Base-by-base conservation (phyloP, 2,888 invertebrate genomes). In the Ochropacha duplaris region DNA sequence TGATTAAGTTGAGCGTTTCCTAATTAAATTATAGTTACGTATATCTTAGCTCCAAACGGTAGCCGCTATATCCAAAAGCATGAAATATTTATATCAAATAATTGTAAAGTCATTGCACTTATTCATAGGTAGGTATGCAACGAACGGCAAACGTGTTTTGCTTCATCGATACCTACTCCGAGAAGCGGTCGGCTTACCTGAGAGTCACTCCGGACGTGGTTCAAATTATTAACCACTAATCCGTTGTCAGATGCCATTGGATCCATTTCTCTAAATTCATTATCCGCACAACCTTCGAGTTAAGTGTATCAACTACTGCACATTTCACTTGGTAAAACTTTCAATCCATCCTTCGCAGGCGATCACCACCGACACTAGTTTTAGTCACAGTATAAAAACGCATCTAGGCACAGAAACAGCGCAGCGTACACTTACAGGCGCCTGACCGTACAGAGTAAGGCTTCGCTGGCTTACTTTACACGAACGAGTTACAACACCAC, bases 191-290 rank as follows among this genome's bases (percentile, higher is more conserved):
- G 75, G 80, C 92, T 90, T 88, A 92, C 92, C 92, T 92, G 92
- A 78, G 92, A 90, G 62, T 93, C 92, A 78, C 79, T 91, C 80
- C 92, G 90, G 85, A 85, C 89, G 76, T 92, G 92, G 82, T 90
- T 90, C 84, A 92, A 82, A 88, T 92, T 93, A 80, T 92, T 92
- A 82, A 89, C 90, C 81, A 90, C 84, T 77, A 90, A 83, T 77
- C 90, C 92, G 86, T 85, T 90, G 79, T 93, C 92, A 77, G 89
- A 71, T 72, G 87, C 83, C 85, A 89, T 87, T 73, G 87, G 85
- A 88, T 92, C 92, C 92, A 92, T 92, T 69, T 74, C 76, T 79
- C 73, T 76, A 78, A 69, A 78, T 71, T 78, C 90, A 89, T 90
- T 75, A 86, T 90, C 86, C 85, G 80, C 69, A 72, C 66, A 71